These are phyloP conservation scores for Euproctis similis DNA, from an alignment of 2,888 invertebrate genomes.

Conservation along the genomic window DNA sequence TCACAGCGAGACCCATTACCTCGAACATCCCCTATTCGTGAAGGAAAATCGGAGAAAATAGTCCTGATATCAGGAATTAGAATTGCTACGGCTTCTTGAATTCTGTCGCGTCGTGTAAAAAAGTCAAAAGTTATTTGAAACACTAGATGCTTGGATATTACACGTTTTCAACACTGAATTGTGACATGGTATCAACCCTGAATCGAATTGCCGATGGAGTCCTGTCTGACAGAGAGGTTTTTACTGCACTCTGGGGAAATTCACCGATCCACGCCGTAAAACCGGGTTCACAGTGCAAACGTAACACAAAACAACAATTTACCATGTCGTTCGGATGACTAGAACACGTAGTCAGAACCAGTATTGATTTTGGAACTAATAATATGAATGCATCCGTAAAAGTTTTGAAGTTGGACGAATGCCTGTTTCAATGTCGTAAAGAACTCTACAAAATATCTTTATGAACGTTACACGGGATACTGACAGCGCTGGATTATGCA, in stretches of 20 bases:
- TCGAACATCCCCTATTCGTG: slow-evolving; percentile 38
- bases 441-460: slow-evolving; percentile 47
- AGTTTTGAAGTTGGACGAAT: slow-evolving; percentile 21
- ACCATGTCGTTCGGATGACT: slow-evolving; percentile 34
- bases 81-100: slow-evolving; percentile 30
- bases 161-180: slow-evolving; percentile 28
- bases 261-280: slow-evolving; percentile 54
- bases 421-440: slow-evolving; percentile 48
- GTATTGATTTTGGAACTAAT: slow-evolving; percentile 25
- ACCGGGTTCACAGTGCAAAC: slow-evolving; percentile 34
- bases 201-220: slow-evolving; percentile 46
- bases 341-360: slow-evolving; percentile 22
- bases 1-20: slow-evolving; percentile 44
- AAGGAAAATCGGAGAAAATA: slow-evolving; percentile 35
- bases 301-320: slow-evolving; percentile 50
- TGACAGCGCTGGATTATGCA: slow-evolving; percentile 39
- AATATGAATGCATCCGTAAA: slow-evolving; percentile 20
- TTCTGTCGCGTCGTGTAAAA: slow-evolving; percentile 37
- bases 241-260: slow-evolving; percentile 69
- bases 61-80: slow-evolving; percentile 42
- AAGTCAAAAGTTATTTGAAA: slow-evolving; percentile 46
- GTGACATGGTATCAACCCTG: slow-evolving; percentile 41
- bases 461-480: slow-evolving; percentile 34
- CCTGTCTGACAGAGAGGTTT: slow-evolving; percentile 50
- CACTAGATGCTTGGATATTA: slow-evolving; percentile 42